Conservation (phyloP, 1,140 invertebrate genomes). For the Chionoecetes opilio region DNA sequence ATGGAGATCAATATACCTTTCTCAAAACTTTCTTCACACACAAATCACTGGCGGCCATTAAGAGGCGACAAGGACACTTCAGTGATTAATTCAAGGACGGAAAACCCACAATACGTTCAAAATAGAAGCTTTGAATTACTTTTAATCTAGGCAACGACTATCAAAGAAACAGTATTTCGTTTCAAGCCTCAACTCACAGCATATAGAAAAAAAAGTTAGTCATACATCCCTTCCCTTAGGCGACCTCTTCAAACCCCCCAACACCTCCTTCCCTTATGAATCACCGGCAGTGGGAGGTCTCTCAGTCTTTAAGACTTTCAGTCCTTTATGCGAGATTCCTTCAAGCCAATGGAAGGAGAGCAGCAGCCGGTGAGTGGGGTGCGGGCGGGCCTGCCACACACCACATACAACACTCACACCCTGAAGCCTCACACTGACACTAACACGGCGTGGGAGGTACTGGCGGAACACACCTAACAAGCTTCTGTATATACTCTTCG, state of each 20-base stretch:
- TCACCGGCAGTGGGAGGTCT: too few species aligned
- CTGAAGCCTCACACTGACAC: not conserved
- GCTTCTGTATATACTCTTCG: conserved; percentile 10
- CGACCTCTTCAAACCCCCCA: too few species aligned
- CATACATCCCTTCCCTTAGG: not conserved
- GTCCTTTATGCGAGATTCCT: too few species aligned
- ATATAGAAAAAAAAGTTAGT: not conserved
- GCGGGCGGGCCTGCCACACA: not conserved
- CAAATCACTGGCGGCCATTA: conserved; percentile 1
- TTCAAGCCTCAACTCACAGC: not conserved
- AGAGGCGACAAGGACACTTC: conserved; percentile 16
- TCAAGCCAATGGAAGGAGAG: not conserved
- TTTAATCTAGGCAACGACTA: not conserved
- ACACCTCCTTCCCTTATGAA: too few species aligned
- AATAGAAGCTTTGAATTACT: conserved; percentile 1
- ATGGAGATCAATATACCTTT: not conserved
- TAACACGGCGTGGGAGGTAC: not conserved
- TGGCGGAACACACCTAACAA: conserved; percentile 1
- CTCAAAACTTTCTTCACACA: conserved; percentile 28
- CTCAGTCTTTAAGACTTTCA: too few species aligned
- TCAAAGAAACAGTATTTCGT: not conserved
- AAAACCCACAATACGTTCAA: not conserved
- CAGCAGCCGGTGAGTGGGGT: not conserved
- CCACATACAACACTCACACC: conserved; percentile 44
- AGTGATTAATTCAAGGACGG: not conserved